Percentiles rank a stretch among this genome's conserved stretches.
Evolutionary conservation across 2,888 invertebrate genomes (phyloP).

Genomic region (Pollenia angustigena): DNA sequence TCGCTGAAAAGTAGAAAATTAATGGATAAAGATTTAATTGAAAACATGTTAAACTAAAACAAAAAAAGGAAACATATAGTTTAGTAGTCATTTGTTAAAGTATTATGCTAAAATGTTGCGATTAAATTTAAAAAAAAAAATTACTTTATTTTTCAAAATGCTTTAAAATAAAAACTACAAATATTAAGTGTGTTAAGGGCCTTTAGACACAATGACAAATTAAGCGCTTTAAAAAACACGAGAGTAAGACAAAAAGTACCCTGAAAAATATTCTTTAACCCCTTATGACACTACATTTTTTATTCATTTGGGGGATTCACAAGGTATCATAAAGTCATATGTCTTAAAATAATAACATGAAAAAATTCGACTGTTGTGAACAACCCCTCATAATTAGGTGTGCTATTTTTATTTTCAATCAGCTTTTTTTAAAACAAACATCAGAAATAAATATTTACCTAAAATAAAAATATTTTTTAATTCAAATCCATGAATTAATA

Average conservation of each 20-base stretch:
- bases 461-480: too few species aligned
- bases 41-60: background rate
- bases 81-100: conserved; percentile 59
- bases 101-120: conserved; percentile 51
- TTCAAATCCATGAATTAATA: too few species aligned
- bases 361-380: too few species aligned
- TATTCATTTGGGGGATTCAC: too few species aligned
- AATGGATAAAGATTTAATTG: conserved; percentile 55
- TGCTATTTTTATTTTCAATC: too few species aligned
- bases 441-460: too few species aligned
- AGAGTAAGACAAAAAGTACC: background rate
- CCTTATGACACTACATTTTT: too few species aligned
- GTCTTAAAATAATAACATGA: too few species aligned
- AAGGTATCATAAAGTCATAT: too few species aligned
- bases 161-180: background rate
- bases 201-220: conserved; percentile 45
- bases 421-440: too few species aligned
- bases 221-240: conserved; percentile 2
- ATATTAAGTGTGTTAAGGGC: background rate
- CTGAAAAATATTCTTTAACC: too few species aligned
- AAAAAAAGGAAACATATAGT: background rate
- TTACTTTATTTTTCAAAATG: conserved; percentile 1
- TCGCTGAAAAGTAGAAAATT: conserved; percentile 44
- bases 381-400: too few species aligned
- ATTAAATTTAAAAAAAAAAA: conserved; percentile 47